These are phyloP conservation scores for Brachionus paranguensis DNA, from an alignment of 1,140 invertebrate species.

Conservation along the genomic window DNA sequence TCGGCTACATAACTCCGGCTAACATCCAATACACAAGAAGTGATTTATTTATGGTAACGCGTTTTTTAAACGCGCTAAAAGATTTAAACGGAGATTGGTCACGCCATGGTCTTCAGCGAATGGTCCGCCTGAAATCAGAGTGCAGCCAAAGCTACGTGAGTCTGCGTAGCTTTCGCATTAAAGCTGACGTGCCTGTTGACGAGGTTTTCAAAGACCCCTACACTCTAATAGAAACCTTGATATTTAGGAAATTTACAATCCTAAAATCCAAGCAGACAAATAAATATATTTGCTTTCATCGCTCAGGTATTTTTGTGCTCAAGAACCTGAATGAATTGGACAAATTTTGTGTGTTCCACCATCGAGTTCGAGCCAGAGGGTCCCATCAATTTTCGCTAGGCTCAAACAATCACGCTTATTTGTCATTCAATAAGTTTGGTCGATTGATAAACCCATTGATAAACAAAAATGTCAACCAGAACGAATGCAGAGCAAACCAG, in stretches of 20 bases:
- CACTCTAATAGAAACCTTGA: slow-evolving; percentile 17
- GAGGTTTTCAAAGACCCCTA: slow-evolving; percentile 36
- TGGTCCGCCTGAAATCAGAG: slow-evolving; percentile 6
- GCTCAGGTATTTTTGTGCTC: background rate
- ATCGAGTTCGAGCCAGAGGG: background rate
- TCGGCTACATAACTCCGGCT: background rate
- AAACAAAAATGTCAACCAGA: background rate
- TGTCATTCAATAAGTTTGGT: slow-evolving; percentile 33
- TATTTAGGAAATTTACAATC: background rate
- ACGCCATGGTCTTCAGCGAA: slow-evolving; percentile 1
- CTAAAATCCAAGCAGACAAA: slow-evolving; percentile 23
- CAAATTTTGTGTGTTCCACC: slow-evolving; percentile 2
- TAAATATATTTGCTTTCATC: slow-evolving; percentile 7
- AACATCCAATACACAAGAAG: background rate
- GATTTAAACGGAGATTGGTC: slow-evolving; percentile 35
- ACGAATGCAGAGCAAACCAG: background rate
- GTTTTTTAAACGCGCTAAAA: slow-evolving; percentile 21
- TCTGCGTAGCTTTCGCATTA: background rate
- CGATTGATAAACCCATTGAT: background rate
- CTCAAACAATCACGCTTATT: background rate
- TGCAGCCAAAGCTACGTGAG: slow-evolving; percentile 34
- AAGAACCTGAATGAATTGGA: slow-evolving; percentile 18
- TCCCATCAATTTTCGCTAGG: background rate
- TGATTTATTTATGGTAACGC: background rate
- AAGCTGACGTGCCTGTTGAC: slow-evolving; percentile 20